phyloP scores from a whole-genome alignment of 2,797 vertebrate genomes.

The Heterohyrax brucei region DNA sequence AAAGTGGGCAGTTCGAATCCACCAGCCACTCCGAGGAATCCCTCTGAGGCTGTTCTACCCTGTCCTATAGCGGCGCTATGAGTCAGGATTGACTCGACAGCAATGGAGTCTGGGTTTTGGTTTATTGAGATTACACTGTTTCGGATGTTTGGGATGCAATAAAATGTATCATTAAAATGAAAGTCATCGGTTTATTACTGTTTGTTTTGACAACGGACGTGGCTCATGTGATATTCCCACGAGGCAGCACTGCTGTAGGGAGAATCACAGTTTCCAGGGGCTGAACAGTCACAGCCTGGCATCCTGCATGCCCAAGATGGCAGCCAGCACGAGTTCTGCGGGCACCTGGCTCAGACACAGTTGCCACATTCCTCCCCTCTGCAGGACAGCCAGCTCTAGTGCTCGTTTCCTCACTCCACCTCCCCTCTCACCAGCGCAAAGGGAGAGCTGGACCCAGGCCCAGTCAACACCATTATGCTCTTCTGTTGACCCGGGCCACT shows the following conservation, averaged over 20 bases:
- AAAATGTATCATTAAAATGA: constrained; percentile 10
- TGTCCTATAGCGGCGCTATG: too few species aligned
- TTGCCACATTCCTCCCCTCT: not conserved
- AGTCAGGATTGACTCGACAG: too few species aligned
- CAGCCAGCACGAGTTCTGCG: not conserved
- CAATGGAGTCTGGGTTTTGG: too few species aligned
- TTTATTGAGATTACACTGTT: not conserved
- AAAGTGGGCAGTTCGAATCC: too few species aligned
- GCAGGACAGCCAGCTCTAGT: not conserved
- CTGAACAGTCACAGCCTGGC: not conserved
- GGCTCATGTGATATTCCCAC: not conserved
- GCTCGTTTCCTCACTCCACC: not conserved
- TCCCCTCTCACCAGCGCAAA: fast-evolving
- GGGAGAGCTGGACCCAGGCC: not conserved
- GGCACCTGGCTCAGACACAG: not conserved
- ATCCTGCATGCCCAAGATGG: not conserved
- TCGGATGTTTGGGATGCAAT: not conserved
- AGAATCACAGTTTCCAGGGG: not conserved
- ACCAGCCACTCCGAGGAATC: too few species aligned
- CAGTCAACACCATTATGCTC: not conserved
- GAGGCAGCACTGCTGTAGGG: not conserved
- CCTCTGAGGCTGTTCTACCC: too few species aligned
- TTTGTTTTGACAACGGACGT: not conserved
- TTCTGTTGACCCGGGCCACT: not conserved
- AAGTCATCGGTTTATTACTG: not conserved